A percentile compares a stretch with the other conserved stretches of the same genome.
Conservation (phyloP, 2,888 invertebrate species). For the Notodonta ziczac region DNA sequence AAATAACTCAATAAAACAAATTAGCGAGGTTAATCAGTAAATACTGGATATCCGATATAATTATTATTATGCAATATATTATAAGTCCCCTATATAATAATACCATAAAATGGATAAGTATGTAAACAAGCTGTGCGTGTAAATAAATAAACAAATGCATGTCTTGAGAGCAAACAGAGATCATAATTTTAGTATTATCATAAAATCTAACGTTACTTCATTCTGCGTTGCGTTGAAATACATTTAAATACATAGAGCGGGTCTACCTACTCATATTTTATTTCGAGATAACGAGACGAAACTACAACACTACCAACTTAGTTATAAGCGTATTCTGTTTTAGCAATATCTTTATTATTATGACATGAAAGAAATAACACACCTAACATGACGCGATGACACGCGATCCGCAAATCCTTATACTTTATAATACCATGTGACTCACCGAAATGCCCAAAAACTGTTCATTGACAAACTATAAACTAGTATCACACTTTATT, state of each 20-base stretch:
- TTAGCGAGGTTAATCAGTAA: too few species aligned
- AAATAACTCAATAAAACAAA: too few species aligned
- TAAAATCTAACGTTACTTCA: constrained; percentile 37
- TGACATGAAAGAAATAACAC: constrained; percentile 47
- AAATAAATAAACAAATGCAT: constrained; percentile 45
- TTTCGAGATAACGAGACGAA: constrained; percentile 35
- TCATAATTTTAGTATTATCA: constrained; percentile 48
- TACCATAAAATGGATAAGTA: constrained; percentile 24
- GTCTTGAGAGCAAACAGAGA: constrained; percentile 60
- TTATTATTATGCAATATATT: neutral
- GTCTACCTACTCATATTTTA: constrained; percentile 34
- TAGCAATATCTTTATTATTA: constrained; percentile 43
- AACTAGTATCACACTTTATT: constrained; percentile 78
- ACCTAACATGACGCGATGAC: constrained; percentile 30
- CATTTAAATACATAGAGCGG: constrained; percentile 34
- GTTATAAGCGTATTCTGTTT: constrained; percentile 64
- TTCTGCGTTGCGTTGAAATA: constrained; percentile 26
- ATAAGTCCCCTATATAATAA: constrained; percentile 19
- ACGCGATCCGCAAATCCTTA: constrained; percentile 32
- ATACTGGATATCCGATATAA: neutral
- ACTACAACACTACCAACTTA: constrained; percentile 41
- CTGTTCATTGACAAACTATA: constrained; percentile 50
- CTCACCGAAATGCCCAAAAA: constrained; percentile 33
- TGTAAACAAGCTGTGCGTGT: constrained; percentile 23
- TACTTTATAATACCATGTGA: constrained; percentile 31